phyloP scores from a whole-genome alignment of 2,113 vertebrate species.

The Tichodroma muraria region DNA sequence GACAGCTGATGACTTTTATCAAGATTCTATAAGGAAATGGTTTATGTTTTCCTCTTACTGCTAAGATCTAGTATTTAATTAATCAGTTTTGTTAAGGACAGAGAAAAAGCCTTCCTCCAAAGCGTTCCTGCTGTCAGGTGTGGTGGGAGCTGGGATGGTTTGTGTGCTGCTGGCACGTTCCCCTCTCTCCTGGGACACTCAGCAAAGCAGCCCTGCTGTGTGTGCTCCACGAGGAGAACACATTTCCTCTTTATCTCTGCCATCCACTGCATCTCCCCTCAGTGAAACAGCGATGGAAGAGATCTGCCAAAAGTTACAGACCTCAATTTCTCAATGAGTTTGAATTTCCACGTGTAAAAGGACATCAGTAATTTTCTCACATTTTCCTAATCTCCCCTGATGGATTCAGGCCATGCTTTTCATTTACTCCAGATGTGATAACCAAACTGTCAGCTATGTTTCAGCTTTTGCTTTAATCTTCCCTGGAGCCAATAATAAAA shows the following conservation, averaged over 20 bases:
- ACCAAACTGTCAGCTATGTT: slow-evolving; percentile 87
- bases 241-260: neutral
- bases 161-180: neutral
- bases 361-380: slow-evolving; percentile 87
- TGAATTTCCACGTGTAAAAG: slow-evolving; percentile 82
- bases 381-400: slow-evolving; percentile 89
- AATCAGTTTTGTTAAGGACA: neutral
- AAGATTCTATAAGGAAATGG: neutral
- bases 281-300: neutral
- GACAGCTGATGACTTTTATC: neutral
- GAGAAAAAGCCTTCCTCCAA: neutral
- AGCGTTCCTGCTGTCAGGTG: neutral
- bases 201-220: neutral
- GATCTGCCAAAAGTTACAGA: slow-evolving; percentile 63
- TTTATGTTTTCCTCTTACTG: neutral
- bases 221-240: neutral
- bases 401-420: slow-evolving; percentile 95
- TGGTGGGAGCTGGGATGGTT: neutral
- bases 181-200: neutral
- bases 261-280: slow-evolving; percentile 22
- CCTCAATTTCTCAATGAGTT: slow-evolving; percentile 66
- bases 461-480: slow-evolving; percentile 87
- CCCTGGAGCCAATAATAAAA: slow-evolving; percentile 87
- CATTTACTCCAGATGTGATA: slow-evolving; percentile 92
- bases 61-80: neutral